phyloP scores from a whole-genome alignment of 1,140 invertebrate species.

The Nasonia longicornis region DNA sequence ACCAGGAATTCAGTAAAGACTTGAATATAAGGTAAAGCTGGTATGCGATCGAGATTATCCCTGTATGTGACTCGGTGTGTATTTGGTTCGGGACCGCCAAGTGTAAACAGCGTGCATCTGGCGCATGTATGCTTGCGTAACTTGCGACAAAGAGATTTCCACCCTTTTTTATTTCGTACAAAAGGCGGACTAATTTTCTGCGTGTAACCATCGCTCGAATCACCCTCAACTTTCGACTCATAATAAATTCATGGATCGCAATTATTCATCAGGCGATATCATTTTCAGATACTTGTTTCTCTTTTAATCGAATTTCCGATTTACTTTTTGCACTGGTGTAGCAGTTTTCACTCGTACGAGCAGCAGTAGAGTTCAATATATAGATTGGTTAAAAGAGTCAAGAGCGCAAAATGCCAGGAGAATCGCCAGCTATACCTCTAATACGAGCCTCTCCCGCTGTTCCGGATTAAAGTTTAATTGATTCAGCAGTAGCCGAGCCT shows the following conservation, averaged over 20 bases:
- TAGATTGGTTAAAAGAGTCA: neutral
- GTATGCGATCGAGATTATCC: neutral
- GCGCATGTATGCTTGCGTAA: neutral
- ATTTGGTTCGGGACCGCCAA: neutral
- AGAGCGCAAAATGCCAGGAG: neutral
- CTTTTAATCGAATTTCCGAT: too few species aligned
- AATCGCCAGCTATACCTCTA: neutral
- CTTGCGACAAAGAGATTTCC: neutral
- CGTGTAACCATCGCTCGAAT: neutral
- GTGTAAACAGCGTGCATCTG: neutral
- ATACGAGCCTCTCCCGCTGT: conserved; percentile 49
- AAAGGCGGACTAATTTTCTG: neutral
- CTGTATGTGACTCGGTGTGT: neutral
- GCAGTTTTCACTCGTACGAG: too few species aligned
- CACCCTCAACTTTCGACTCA: neutral
- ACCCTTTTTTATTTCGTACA: neutral
- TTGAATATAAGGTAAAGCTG: neutral
- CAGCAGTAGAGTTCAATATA: too few species aligned
- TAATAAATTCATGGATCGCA: neutral
- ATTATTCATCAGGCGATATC: neutral
- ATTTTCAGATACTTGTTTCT: neutral
- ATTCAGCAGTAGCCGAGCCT: conserved; percentile 66
- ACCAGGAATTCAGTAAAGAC: neutral
- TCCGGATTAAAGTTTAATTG: conserved; percentile 69
- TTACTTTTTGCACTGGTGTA: too few species aligned